A percentile compares a stretch with the other conserved stretches of the same genome.
Conservation (phyloP, 2,888 invertebrate species). For the Dermolepida albohirtum region DNA sequence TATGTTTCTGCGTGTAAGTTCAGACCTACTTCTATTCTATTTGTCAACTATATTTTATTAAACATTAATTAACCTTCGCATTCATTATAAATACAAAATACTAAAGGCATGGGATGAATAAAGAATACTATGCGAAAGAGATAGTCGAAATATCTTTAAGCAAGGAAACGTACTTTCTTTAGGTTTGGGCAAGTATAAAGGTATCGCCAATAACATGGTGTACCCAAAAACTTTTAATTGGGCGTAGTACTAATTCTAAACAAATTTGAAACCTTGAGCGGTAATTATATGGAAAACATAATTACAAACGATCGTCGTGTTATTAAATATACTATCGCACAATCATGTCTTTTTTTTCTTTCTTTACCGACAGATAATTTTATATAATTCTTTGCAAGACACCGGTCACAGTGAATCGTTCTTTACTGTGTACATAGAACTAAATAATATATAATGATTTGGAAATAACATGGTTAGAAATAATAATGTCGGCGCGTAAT, state of each 20-base stretch:
- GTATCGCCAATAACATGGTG: background rate
- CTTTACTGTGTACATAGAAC: constrained; percentile 3
- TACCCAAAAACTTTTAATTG: constrained; percentile 25
- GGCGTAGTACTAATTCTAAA: constrained; percentile 28
- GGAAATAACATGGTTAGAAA: constrained; percentile 28
- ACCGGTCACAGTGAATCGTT: constrained; percentile 9
- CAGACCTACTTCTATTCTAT: too few species aligned
- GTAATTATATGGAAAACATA: constrained; percentile 25
- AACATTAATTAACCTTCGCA: too few species aligned
- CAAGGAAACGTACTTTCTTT: constrained; percentile 8
- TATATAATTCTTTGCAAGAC: constrained; percentile 27
- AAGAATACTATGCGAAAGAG: too few species aligned
- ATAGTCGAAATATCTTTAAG: constrained; percentile 3
- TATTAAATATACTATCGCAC: constrained; percentile 31
- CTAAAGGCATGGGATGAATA: too few species aligned
- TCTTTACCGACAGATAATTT: constrained; percentile 24
- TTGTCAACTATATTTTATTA: too few species aligned
- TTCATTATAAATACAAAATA: too few species aligned
- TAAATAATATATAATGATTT: constrained; percentile 32
- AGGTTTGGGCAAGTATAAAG: constrained; percentile 1
- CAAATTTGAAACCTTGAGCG: constrained; percentile 36
- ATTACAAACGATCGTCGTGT: constrained; percentile 16
- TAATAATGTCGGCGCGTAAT: constrained; percentile 11
- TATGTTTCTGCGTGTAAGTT: too few species aligned
- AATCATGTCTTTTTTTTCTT: constrained; percentile 26